A percentile compares a stretch with the other conserved stretches of the same genome.
Conservation (phyloP, 2,888 invertebrate species). For the Eledone cirrhosa region DNA sequence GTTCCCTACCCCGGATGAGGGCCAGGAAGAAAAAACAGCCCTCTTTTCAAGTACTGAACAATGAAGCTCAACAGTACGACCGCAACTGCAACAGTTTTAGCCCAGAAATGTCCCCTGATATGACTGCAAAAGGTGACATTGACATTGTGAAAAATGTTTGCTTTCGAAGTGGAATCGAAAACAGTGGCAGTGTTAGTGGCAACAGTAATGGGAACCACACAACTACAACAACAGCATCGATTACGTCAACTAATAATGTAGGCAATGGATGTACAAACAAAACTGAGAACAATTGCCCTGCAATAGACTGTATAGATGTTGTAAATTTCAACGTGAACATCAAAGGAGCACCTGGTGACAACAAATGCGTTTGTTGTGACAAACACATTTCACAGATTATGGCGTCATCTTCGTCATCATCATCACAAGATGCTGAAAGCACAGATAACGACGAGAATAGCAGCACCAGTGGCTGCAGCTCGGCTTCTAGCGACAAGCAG, state of each 20-base stretch:
- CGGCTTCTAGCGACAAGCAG: conserved; percentile 26
- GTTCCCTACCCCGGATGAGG: conserved; percentile 51
- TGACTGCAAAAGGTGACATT: conserved; percentile 17
- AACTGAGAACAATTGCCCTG: neutral
- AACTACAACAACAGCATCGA: neutral
- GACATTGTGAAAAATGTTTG: conserved; percentile 27
- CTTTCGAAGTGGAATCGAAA: conserved; percentile 1
- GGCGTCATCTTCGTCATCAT: conserved; percentile 19
- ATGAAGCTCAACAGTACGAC: conserved; percentile 33
- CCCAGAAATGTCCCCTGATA: conserved; percentile 19
- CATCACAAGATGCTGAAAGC: conserved; percentile 18
- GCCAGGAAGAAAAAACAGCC: conserved; percentile 50
- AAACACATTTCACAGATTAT: conserved; percentile 21
- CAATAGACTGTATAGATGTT: neutral
- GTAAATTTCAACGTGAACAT: conserved; percentile 28
- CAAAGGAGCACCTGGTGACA: neutral
- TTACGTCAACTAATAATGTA: neutral
- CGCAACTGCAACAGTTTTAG: conserved; percentile 26
- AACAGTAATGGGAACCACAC: neutral
- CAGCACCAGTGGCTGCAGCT: conserved; percentile 16
- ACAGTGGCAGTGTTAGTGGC: neutral
- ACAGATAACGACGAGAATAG: neutral
- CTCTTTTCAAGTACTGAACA: conserved; percentile 24
- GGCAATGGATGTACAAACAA: neutral
- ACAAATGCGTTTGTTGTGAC: conserved; percentile 24